Conservation (phyloP, 2,797 vertebrate species). For the Malurus splendens region DNA sequence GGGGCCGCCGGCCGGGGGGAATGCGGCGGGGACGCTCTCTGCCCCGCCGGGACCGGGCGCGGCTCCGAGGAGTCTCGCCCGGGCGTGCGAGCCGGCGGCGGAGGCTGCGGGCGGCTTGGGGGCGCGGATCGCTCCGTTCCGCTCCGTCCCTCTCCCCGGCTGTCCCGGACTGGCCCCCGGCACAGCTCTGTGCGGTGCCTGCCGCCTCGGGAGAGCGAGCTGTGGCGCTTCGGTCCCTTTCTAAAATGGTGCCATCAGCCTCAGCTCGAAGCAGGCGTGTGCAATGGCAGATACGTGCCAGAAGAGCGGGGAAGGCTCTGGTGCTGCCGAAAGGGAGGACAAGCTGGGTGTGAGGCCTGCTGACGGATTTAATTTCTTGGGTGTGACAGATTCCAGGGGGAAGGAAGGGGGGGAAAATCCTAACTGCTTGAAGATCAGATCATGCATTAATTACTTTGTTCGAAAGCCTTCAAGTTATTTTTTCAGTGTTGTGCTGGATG, state of each 20-base stretch:
- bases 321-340: not conserved
- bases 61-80: not conserved
- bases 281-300: fast-evolving
- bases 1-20: not conserved
- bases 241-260: not conserved
- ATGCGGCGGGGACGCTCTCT: too few species aligned
- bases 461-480: not conserved
- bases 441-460: not conserved
- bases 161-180: too few species aligned
- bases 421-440: not conserved
- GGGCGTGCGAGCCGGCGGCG: not conserved
- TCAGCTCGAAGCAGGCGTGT: fast-evolving
- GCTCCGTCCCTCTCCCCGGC: too few species aligned
- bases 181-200: fast-evolving
- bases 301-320: not conserved
- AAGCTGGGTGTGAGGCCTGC: constrained; percentile 1
- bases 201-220: not conserved
- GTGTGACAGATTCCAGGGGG: not conserved
- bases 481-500: not conserved
- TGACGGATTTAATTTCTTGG: not conserved
- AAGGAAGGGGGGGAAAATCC: fast-evolving
- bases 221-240: fast-evolving
- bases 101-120: not conserved
- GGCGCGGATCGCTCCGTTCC: not conserved
- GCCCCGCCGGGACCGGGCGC: not conserved